Evolutionary conservation across 2,888 invertebrate genomes (phyloP).

Genomic region (Rhamnusium bicolor): DNA sequence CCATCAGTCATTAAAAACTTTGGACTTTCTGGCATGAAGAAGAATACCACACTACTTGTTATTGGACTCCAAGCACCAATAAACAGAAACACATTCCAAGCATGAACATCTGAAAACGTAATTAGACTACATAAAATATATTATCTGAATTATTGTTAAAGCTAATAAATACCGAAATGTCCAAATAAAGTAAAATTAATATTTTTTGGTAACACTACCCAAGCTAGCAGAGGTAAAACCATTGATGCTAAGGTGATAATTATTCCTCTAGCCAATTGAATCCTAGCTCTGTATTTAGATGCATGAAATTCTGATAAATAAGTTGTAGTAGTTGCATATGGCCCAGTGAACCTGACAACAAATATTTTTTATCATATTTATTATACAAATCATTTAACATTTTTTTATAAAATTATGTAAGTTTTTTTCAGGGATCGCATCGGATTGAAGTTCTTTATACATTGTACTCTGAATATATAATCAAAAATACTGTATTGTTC

Average conservation of each 20-base stretch:
- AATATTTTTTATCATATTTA: neutral
- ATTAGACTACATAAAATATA: neutral
- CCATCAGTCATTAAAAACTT: constrained; percentile 83
- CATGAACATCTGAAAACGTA: constrained; percentile 1
- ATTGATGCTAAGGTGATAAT: constrained; percentile 78
- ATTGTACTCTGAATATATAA: too few species aligned
- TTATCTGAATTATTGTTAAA: neutral
- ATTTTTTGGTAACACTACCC: constrained; percentile 79
- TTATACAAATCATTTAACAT: neutral
- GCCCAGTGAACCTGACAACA: constrained; percentile 77
- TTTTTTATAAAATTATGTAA: too few species aligned
- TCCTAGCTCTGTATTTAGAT: constrained; percentile 76
- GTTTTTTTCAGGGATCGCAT: too few species aligned
- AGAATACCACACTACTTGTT: constrained; percentile 75
- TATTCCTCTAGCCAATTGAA: constrained; percentile 78
- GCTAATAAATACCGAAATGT: constrained; percentile 37
- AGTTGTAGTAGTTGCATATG: constrained; percentile 80
- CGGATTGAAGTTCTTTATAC: too few species aligned
- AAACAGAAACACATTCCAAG: constrained; percentile 20
- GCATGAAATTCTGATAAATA: constrained; percentile 84
- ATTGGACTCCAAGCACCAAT: constrained; percentile 60
- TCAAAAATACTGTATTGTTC: too few species aligned
- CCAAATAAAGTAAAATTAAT: constrained; percentile 41
- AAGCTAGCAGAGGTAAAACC: constrained; percentile 81
- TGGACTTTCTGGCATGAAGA: constrained; percentile 82